These are phyloP conservation scores for Sialis lutaria DNA, from an alignment of 2,888 invertebrate genomes.

Conservation along the genomic window DNA sequence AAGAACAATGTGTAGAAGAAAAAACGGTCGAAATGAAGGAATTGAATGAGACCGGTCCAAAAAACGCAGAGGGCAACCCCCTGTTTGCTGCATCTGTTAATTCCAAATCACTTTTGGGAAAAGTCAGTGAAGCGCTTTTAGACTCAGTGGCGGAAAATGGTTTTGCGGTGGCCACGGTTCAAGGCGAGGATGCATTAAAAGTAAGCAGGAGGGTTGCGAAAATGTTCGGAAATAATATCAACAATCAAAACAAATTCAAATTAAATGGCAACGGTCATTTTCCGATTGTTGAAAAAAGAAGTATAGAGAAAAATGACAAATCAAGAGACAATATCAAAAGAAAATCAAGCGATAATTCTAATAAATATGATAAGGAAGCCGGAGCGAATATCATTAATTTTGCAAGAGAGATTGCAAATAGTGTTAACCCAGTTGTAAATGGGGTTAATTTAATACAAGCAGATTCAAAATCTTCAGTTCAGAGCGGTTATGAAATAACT, in stretches of 20 bases:
- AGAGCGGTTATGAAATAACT: background rate
- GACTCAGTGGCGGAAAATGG: background rate
- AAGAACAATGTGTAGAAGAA: conserved; percentile 13
- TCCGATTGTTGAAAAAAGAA: too few species aligned
- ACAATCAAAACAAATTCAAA: background rate
- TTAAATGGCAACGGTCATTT: too few species aligned
- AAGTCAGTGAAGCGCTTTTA: conserved; percentile 9
- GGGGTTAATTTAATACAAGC: background rate
- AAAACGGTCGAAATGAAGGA: conserved; percentile 10
- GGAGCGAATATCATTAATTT: conserved; percentile 4
- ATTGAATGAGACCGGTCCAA: conserved; percentile 12
- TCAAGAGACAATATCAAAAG: too few species aligned
- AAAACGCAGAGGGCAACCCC: conserved; percentile 21
- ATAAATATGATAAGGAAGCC: background rate
- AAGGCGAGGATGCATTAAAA: conserved; percentile 1
- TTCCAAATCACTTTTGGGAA: background rate
- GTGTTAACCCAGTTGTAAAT: conserved; percentile 3
- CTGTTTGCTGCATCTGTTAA: conserved; percentile 12
- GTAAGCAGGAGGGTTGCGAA: conserved; percentile 6
- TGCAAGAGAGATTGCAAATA: conserved; percentile 2
- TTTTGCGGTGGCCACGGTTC: background rate
- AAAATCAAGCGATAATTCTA: too few species aligned
- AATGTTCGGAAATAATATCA: background rate
- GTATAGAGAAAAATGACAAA: too few species aligned
- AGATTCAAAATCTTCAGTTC: background rate